Evolutionary conservation across 2,113 vertebrate genomes (phyloP).

Genomic region (Sylvietta virens): DNA sequence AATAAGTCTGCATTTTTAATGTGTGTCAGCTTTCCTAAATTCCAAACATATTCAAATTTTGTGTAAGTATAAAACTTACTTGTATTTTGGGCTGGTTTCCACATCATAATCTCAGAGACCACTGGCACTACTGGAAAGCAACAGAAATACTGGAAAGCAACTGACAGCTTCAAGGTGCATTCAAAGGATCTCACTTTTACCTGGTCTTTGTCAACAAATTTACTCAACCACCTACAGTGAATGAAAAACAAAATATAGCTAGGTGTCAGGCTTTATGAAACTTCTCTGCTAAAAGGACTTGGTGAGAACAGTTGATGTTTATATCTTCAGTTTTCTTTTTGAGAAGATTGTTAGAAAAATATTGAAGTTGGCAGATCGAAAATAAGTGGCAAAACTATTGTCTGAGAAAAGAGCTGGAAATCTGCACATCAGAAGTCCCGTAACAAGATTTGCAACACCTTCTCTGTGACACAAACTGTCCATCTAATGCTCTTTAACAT

Average conservation of each 20-base stretch:
- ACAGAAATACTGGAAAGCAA: neutral
- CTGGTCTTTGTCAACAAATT: neutral
- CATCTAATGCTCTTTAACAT: neutral
- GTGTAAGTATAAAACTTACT: neutral
- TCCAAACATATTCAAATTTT: neutral
- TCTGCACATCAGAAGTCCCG: neutral
- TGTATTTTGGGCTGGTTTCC: neutral
- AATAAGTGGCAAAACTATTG: neutral
- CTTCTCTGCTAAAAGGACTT: fast-evolving
- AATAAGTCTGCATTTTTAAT: neutral
- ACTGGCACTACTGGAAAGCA: neutral
- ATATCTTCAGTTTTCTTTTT: neutral
- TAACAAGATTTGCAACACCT: neutral
- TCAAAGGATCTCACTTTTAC: neutral
- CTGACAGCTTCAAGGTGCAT: neutral
- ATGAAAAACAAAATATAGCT: neutral
- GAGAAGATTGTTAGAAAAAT: neutral
- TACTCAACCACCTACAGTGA: neutral
- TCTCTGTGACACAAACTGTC: neutral
- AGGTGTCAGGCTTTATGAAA: neutral
- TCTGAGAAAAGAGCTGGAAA: neutral
- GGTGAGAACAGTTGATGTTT: neutral
- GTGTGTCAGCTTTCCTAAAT: neutral
- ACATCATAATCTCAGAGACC: neutral
- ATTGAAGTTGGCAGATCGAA: neutral